Conservation (phyloP, 2,888 invertebrate genomes). For the Automeris io region DNA sequence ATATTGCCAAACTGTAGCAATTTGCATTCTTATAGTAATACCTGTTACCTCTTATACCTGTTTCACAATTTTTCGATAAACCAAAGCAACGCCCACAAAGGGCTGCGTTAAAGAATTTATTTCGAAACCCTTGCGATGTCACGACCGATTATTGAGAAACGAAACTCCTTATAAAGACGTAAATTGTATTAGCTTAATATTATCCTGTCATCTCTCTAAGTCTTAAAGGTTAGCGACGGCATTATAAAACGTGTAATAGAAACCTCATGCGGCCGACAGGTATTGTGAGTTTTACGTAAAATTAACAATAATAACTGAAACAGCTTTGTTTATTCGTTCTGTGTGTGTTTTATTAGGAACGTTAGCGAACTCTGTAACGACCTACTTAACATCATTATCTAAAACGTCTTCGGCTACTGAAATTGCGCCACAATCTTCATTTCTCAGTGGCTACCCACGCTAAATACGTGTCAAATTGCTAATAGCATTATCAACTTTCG, state of each 20-base stretch:
- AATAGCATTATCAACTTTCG: constrained; percentile 70
- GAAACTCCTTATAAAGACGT: constrained; percentile 6
- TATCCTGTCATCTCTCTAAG: constrained; percentile 7
- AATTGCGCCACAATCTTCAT: constrained; percentile 52
- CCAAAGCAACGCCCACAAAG: too few species aligned
- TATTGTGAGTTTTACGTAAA: neutral
- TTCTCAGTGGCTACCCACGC: constrained; percentile 58
- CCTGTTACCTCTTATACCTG: too few species aligned
- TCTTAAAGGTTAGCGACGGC: constrained; percentile 11
- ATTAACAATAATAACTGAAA: constrained; percentile 4
- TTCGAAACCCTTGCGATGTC: constrained; percentile 3
- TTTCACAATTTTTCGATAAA: too few species aligned
- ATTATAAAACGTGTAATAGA: constrained; percentile 7
- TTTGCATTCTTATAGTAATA: too few species aligned
- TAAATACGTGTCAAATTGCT: constrained; percentile 68
- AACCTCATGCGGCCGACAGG: neutral
- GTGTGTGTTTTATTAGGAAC: constrained; percentile 22
- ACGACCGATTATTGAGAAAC: constrained; percentile 6
- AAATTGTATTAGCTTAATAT: constrained; percentile 7
- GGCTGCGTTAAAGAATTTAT: constrained; percentile 4
- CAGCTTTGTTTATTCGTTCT: constrained; percentile 19
- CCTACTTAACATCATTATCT: constrained; percentile 45
- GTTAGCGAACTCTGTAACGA: constrained; percentile 36
- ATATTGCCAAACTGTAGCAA: too few species aligned
- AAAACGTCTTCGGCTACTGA: constrained; percentile 41